Conservation (phyloP, 1,140 invertebrate species). For the Drosophila seguyi region DNA sequence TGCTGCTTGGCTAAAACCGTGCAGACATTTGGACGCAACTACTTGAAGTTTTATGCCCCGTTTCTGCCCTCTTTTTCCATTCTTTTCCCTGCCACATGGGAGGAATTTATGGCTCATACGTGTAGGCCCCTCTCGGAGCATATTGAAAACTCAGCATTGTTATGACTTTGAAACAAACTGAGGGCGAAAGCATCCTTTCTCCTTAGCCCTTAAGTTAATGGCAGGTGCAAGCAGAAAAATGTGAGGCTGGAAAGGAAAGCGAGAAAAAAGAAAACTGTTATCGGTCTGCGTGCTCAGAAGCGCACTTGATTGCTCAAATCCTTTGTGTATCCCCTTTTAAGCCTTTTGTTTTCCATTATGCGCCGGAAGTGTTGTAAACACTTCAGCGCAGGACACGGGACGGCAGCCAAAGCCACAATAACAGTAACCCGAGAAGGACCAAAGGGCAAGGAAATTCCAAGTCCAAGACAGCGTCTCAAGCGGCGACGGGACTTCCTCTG, state of each 20-base stretch:
- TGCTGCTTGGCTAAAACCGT: slow-evolving; percentile 60
- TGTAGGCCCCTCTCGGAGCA: slow-evolving; percentile 51
- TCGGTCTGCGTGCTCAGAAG: slow-evolving; percentile 72
- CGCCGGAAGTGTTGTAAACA: slow-evolving; percentile 82
- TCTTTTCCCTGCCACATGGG: slow-evolving; percentile 20
- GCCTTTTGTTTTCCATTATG: slow-evolving; percentile 83
- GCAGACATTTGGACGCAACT: slow-evolving; percentile 74
- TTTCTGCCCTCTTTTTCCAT: slow-evolving; percentile 37
- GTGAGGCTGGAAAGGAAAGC: slow-evolving; percentile 23
- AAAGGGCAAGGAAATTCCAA: slow-evolving; percentile 45
- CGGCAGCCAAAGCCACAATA: slow-evolving; percentile 50
- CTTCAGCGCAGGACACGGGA: slow-evolving; percentile 56
- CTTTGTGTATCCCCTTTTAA: slow-evolving; percentile 82
- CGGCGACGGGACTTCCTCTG: slow-evolving; percentile 22
- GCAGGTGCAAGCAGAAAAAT: slow-evolving; percentile 60
- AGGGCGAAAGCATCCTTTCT: slow-evolving; percentile 25
- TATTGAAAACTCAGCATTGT: slow-evolving; percentile 81
- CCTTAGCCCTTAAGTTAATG: slow-evolving; percentile 55
- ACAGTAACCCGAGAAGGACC: slow-evolving; percentile 30
- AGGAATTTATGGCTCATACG: slow-evolving; percentile 70
- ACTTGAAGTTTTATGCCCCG: slow-evolving; percentile 75
- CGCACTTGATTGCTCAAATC: slow-evolving; percentile 83
- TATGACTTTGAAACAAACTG: slow-evolving; percentile 70
- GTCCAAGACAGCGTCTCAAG: slow-evolving; percentile 50
- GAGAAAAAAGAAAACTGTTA: slow-evolving; percentile 56